Base-by-base conservation (phyloP, 2,888 invertebrate species). In the Ophion slaviceki region DNA sequence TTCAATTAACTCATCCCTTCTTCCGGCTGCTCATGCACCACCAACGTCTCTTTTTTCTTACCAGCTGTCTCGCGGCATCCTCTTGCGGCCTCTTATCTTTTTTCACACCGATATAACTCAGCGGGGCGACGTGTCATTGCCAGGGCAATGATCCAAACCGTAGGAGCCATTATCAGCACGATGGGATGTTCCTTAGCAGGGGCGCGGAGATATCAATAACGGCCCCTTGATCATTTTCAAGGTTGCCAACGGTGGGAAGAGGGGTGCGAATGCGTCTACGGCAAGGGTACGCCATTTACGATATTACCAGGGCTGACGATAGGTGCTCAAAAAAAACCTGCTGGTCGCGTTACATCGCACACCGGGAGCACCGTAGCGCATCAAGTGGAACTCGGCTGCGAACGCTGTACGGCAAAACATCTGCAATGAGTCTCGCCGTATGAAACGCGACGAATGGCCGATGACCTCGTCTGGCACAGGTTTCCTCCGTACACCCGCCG, bases 381-480 rank as follows among this genome's bases (percentile, higher is more conserved):
- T 32, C 32, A 32, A 32, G 32, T 32, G 32, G 32, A 32, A 32
- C 32, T 32, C 32, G 2, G 53, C 61, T n/a, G 59, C 14, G 8
- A 2, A 14, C 24, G 62, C 62, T 8, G 62, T 62, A 20, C 62
- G 7, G 20, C 11, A 64, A 82, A 32, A 32, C 2, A 32, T 32
- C 32, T 32, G 2, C 32, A 32, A 32, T 32, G 32, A 32, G 32
- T 32, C 32, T 32, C 32, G 32, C 32, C 32, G 32, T 32, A 32
- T 32, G 32, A 84, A 86, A 87, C 84, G 85, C 84, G 32, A 75
- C 80, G 68, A 80, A 80, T 84, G 88, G 88, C 86, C 88, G 86
- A 88, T 88, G 88, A 88, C 88, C 88, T 84, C 88, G 88, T 88
- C 88, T 87, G 88, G 88, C 85, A 40, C 85, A 82, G 86, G 79